phyloP scores from a whole-genome alignment of 2,888 invertebrate genomes.

The Ischnus inquisitorius region DNA sequence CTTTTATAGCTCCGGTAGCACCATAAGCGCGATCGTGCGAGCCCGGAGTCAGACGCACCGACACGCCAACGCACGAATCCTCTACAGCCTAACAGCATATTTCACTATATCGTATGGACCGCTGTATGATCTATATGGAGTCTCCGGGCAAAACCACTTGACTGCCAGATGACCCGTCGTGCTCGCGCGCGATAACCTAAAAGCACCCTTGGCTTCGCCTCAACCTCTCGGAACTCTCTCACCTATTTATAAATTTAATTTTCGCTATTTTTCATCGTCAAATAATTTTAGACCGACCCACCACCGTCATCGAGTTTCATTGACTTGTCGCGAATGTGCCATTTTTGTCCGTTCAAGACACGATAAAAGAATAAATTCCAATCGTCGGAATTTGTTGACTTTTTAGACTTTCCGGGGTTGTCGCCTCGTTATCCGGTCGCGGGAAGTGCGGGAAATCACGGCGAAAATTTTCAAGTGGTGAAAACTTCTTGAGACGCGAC shows the following conservation, averaged over 20 bases:
- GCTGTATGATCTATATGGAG: conserved; percentile 32
- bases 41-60: conserved; percentile 61
- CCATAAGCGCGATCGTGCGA: conserved; percentile 74
- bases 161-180: conserved; percentile 85
- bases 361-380: neutral
- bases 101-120: conserved; percentile 25
- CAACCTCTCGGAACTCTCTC: conserved; percentile 84
- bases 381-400: neutral
- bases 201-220: conserved; percentile 83
- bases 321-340: neutral
- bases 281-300: conserved; percentile 60
- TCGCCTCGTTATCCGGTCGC: conserved; percentile 49
- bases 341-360: neutral
- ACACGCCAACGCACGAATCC: conserved; percentile 55
- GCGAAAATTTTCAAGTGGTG: conserved; percentile 61
- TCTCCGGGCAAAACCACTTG: conserved; percentile 81
- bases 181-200: conserved; percentile 84
- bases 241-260: conserved; percentile 83
- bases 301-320: conserved; percentile 34
- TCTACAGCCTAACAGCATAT: conserved; percentile 74
- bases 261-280: conserved; percentile 76
- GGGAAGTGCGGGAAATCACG: conserved; percentile 43
- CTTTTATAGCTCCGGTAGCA: conserved; percentile 82
- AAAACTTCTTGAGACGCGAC: conserved; percentile 27
- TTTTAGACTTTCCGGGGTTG: conserved; percentile 10